phyloP scores from a whole-genome alignment of 2,113 vertebrate genomes.

The Casuarius casuarius region DNA sequence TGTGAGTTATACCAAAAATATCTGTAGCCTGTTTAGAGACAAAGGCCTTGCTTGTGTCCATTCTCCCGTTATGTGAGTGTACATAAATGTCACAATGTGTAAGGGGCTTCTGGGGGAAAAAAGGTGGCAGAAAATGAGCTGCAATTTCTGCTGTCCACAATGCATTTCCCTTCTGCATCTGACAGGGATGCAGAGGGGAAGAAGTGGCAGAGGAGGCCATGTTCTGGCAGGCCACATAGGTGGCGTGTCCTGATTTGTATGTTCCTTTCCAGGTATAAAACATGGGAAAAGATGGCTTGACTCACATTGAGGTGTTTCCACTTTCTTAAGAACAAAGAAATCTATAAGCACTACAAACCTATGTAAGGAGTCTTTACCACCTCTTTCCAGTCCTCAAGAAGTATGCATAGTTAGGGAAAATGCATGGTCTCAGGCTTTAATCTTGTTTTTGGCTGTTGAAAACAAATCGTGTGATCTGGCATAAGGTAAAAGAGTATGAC shows the following conservation, averaged over 20 bases:
- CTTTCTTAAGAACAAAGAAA: background rate
- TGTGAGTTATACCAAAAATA: background rate
- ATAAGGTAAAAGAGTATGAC: background rate
- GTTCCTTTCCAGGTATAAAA: background rate
- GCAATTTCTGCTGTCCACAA: background rate
- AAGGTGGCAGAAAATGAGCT: background rate
- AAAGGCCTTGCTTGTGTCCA: background rate
- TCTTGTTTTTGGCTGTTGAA: background rate
- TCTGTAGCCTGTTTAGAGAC: fast-evolving
- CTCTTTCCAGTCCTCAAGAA: background rate
- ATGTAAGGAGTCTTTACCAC: no score
- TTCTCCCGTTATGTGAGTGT: fast-evolving
- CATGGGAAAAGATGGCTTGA: background rate
- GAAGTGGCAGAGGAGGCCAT: background rate
- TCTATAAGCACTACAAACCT: background rate
- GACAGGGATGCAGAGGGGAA: background rate
- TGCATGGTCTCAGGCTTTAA: fast-evolving
- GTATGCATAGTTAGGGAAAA: fast-evolving
- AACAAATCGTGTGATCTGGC: fast-evolving
- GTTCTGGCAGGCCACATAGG: background rate
- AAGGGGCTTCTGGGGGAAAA: background rate
- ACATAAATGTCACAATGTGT: fast-evolving
- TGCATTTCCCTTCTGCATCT: fast-evolving
- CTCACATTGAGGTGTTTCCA: background rate
- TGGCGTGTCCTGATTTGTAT: background rate